Evolutionary conservation across 2,797 vertebrate species (phyloP).

Genomic region (Harpagifer antarcticus): DNA sequence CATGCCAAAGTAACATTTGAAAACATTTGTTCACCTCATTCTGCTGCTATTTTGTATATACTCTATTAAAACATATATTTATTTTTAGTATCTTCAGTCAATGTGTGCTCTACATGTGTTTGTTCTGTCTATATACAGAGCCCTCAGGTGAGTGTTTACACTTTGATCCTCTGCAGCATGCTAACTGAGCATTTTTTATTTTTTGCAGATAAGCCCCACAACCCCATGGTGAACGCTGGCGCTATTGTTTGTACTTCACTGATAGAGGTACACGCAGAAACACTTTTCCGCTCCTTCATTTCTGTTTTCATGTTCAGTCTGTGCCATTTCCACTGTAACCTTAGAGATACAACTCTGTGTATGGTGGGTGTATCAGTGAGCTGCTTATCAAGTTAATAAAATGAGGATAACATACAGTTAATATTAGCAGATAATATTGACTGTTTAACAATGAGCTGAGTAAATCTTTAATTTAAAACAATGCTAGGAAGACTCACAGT

Average conservation of each 20-base stretch:
- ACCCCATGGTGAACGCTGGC: constrained; percentile 99
- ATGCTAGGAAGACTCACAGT: constrained; percentile 7
- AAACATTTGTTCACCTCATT: neutral
- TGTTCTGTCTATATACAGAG: constrained; percentile 43
- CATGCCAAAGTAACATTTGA: neutral
- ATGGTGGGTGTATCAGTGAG: constrained; percentile 31
- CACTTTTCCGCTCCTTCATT: neutral
- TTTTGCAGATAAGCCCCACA: constrained; percentile 96
- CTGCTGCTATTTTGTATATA: neutral
- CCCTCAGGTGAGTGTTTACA: constrained; percentile 19
- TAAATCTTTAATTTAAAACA: constrained; percentile 27
- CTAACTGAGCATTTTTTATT: constrained; percentile 42
- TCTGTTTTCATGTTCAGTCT: constrained; percentile 29
- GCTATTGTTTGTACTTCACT: constrained; percentile 98
- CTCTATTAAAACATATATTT: neutral
- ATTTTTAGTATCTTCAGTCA: constrained; percentile 16
- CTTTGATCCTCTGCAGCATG: constrained; percentile 5
- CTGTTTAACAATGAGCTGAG: constrained; percentile 20
- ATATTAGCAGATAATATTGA: constrained; percentile 31
- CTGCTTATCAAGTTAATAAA: constrained; percentile 40
- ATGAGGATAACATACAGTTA: constrained; percentile 10
- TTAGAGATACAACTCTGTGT: neutral
- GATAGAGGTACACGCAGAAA: constrained; percentile 92
- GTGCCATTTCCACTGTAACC: constrained; percentile 34
- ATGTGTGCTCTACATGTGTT: constrained; percentile 31